A percentile compares a stretch with the other conserved stretches of the same genome.
phyloP scores from a whole-genome alignment of 2,113 vertebrate species.

The Chaetops frenatus region DNA sequence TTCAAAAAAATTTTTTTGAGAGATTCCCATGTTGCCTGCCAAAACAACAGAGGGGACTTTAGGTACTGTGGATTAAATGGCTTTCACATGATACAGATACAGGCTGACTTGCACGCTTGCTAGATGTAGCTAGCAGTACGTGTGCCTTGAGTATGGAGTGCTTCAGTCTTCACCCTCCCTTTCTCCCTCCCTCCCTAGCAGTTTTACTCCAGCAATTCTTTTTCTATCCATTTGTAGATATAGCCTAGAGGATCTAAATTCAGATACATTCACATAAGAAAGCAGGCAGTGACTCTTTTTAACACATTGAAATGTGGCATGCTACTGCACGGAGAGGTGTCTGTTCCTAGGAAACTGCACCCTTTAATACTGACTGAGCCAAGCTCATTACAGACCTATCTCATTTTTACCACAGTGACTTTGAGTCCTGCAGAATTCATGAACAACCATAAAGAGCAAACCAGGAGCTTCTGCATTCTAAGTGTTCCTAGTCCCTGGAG shows the following conservation, averaged over 20 bases:
- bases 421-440: neutral
- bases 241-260: neutral
- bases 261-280: neutral
- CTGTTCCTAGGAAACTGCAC: constrained; percentile 3
- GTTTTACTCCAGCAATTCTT: constrained; percentile 1
- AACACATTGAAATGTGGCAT: neutral
- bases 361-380: neutral
- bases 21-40: neutral
- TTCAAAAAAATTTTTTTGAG: neutral
- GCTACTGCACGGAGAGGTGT: neutral
- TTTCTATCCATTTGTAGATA: neutral
- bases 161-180: neutral
- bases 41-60: neutral
- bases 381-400: neutral
- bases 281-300: neutral
- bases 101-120: neutral
- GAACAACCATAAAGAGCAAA: neutral
- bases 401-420: neutral
- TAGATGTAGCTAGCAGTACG: neutral
- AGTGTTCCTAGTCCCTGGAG: neutral
- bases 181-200: neutral
- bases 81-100: neutral
- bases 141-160: neutral
- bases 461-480: neutral
- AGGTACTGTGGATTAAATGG: neutral